phyloP scores from a whole-genome alignment of 2,888 invertebrate genomes.

The Pseudococcus longispinus region DNA sequence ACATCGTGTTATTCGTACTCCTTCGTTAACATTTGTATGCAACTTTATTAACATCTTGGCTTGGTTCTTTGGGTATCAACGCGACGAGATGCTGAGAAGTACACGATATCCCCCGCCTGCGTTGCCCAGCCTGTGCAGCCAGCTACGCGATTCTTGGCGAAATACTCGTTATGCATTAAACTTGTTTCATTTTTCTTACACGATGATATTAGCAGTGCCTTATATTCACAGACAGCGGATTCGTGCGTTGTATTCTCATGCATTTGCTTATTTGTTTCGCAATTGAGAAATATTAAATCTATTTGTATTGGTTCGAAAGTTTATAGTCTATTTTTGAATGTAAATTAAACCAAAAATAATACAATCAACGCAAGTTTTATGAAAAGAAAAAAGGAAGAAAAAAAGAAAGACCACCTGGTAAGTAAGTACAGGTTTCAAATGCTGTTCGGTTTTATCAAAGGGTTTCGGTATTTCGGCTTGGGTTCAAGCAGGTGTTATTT shows the following conservation, averaged over 20 bases:
- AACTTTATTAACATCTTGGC: conserved; percentile 18
- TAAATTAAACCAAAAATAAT: too few relatives aligned
- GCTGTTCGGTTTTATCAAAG: too few relatives aligned
- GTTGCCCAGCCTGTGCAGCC: too few relatives aligned
- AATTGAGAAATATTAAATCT: neutral
- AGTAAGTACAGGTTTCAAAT: too few relatives aligned
- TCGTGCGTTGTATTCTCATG: neutral
- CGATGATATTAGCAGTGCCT: neutral
- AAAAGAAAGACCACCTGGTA: too few relatives aligned
- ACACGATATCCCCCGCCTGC: neutral
- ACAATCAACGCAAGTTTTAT: too few relatives aligned
- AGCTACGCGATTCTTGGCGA: neutral
- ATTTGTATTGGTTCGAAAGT: too few relatives aligned
- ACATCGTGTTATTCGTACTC: neutral
- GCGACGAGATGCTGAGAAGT: neutral
- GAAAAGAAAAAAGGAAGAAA: too few relatives aligned
- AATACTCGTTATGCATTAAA: neutral
- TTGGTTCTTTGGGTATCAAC: neutral
- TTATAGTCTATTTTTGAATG: too few relatives aligned
- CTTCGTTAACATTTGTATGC: conserved; percentile 15
- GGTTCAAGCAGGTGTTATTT: too few relatives aligned
- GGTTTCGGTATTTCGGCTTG: too few relatives aligned
- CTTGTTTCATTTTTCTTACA: neutral
- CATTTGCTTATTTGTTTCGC: neutral
- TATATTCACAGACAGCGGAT: too few relatives aligned